Evolutionary conservation across 2,888 invertebrate genomes (phyloP), one percentile per base, ranked within the genome.

Genomic region (Cryptus armator): DNA sequence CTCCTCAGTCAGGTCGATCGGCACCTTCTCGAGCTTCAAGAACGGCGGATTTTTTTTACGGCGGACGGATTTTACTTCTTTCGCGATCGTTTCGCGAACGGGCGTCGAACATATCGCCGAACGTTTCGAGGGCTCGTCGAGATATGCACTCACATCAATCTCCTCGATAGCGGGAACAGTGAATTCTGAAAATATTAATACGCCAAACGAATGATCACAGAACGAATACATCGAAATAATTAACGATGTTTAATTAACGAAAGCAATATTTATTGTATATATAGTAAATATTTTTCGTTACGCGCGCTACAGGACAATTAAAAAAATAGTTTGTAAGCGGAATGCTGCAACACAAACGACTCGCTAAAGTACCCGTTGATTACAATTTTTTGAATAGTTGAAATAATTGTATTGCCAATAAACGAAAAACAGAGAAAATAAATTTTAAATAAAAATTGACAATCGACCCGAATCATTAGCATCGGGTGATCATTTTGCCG

Each of bases 1-100:
- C 24, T 78, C 86, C n/a, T 86, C 86, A 44, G 53, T 24, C 7
- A 80, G 64, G 53, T 84, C 80, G 48, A 90, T 86, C 74, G 76
- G 87, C 14, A 89, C 78, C 86, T 89, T 87, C 5, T 86, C 86
- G 29, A 91, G 83, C 14, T 89, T 88, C 44, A 91, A 75, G 14
- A 89, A 51, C 0, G 90, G 89, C 48, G 90, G 90, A 7, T 86
- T 87, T 75, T 88, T 89, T 71, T 72, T 88, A 3, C 89, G 89
- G n/a, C 88, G 86, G 9, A 90, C 16, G 19, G 86, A 77, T 16
- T 77, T 59, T 29, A 86, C 86, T 44, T 86, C 87, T n/a, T 86
- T 88, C 4, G 5, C 32, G 12, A 75, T 64, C 10, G n/a, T 9
- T 1, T 88, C 87, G 4, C 74, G 86, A 6, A 37, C 37, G 19